A percentile compares a stretch with the other conserved stretches of the same genome.
Evolutionary conservation across 2,113 vertebrate genomes (phyloP).

Genomic region (Odobenus rosmarus): DNA sequence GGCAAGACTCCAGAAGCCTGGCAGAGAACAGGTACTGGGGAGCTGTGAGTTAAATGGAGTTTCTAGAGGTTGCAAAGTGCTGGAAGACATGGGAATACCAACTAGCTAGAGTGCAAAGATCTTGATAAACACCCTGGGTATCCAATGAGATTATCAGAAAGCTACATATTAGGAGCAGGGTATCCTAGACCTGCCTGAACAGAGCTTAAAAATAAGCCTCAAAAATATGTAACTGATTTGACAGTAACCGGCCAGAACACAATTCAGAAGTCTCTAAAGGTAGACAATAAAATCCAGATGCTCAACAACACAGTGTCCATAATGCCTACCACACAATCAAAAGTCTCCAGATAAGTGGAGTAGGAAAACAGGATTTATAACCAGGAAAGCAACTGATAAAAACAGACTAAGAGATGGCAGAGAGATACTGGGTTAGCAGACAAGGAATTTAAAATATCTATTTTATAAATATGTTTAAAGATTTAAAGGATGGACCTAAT

Average conservation of each 20-base stretch:
- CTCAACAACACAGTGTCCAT: neutral
- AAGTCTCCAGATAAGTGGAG: neutral
- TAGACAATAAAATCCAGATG: conserved; percentile 9
- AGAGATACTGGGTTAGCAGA: neutral
- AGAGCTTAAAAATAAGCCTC: conserved; percentile 6
- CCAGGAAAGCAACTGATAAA: neutral
- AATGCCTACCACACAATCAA: neutral
- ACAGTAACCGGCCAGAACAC: neutral
- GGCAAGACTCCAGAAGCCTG: neutral
- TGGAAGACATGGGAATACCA: neutral
- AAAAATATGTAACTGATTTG: neutral
- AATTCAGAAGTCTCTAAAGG: neutral
- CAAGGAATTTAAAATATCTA: conserved; percentile 19
- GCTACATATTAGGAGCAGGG: neutral
- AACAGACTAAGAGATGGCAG: neutral
- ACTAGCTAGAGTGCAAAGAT: neutral
- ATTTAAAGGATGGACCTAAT: neutral
- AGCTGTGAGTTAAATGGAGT: neutral
- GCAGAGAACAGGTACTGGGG: neutral
- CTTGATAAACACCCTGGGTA: neutral
- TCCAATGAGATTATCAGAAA: neutral
- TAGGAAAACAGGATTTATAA: neutral
- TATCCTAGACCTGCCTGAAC: neutral
- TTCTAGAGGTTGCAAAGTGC: neutral
- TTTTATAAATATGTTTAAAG: conserved; percentile 29